Evolutionary conservation across 2,888 invertebrate species (phyloP), one percentile per base, ranked within the genome.

Genomic region (Melinopterus prodromus): DNA sequence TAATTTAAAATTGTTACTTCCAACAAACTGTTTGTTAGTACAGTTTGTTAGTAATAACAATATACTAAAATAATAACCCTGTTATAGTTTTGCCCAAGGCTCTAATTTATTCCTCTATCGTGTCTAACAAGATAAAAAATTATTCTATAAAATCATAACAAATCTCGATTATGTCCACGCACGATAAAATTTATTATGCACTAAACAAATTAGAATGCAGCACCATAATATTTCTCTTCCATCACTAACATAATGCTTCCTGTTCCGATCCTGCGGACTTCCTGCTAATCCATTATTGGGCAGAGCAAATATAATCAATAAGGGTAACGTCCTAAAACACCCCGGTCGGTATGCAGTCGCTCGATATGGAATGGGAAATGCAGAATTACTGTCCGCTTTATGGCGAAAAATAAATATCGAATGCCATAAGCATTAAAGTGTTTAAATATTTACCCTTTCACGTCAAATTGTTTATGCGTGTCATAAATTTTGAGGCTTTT

Each of bases 261-360:
- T 12, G 53, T 12, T 53, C 53, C 53, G 35, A 35, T 7, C 9
- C 74, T 16, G 36, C 74, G 35, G 74, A 74, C 74, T 74, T 74
- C 74, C 74, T 74, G 74, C 37, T 74, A 36, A 74, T 74, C 74
- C 74, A 74, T 74, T 74, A 74, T 74, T 74, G 74, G 74, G 36
- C 35, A 37, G 53, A 7, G 9, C 53, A 53, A 53, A 53, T 53
- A 53, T 53, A 53, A 53, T 53, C 53, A 53, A 53, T 53, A 53
- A 53, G 53, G 53, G 53, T 53, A 53, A 53, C 53, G 53, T 53
- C 53, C 53, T 53, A 53, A 53, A 53, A 53, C 53, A 53, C 53
- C 53, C 53, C 53, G 53, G 9, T 7, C 53, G 53, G 53, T 12
- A 12, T 53, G 53, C 9, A 53, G 12, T 12, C 26, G 53, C 53